Evolutionary conservation across 2,888 invertebrate genomes (phyloP).

Genomic region (Acronicta leporina): DNA sequence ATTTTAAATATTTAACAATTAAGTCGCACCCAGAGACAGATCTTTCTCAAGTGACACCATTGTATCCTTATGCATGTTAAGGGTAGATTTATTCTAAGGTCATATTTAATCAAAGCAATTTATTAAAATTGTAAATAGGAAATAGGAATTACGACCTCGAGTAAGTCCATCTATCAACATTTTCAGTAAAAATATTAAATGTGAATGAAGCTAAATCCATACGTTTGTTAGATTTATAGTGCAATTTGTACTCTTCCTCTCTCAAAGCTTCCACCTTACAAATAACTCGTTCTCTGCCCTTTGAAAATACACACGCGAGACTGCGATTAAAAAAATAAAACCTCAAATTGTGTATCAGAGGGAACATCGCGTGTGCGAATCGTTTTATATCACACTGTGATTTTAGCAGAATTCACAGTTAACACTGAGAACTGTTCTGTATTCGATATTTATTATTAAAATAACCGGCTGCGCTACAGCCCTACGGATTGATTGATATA

Average conservation of each 20-base stretch:
- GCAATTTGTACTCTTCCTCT: neutral
- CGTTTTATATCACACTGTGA: conserved; percentile 31
- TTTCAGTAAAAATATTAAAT: too few species aligned
- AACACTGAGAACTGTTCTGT: conserved; percentile 21
- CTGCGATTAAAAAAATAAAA: conserved; percentile 39
- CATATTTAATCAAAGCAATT: too few species aligned
- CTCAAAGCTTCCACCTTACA: conserved; percentile 5
- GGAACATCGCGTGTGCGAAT: conserved; percentile 44
- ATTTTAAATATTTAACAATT: too few species aligned
- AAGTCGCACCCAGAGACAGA: too few species aligned
- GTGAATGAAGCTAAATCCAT: too few species aligned
- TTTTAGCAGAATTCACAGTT: conserved; percentile 21
- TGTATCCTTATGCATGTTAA: too few species aligned
- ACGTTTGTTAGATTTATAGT: neutral
- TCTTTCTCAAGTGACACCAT: too few species aligned
- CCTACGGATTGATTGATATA: conserved; percentile 6
- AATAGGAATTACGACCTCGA: too few species aligned
- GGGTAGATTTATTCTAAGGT: too few species aligned
- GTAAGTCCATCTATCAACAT: too few species aligned
- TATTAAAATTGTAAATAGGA: too few species aligned
- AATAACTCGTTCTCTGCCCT: conserved; percentile 18
- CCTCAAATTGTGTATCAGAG: conserved; percentile 20
- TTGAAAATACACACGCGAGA: conserved; percentile 43
- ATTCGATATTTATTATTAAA: conserved; percentile 18
- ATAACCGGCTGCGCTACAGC: neutral